A percentile compares a stretch with the other conserved stretches of the same genome.
Conservation (phyloP, 2,113 vertebrate species). For the Arothron firmamentum region DNA sequence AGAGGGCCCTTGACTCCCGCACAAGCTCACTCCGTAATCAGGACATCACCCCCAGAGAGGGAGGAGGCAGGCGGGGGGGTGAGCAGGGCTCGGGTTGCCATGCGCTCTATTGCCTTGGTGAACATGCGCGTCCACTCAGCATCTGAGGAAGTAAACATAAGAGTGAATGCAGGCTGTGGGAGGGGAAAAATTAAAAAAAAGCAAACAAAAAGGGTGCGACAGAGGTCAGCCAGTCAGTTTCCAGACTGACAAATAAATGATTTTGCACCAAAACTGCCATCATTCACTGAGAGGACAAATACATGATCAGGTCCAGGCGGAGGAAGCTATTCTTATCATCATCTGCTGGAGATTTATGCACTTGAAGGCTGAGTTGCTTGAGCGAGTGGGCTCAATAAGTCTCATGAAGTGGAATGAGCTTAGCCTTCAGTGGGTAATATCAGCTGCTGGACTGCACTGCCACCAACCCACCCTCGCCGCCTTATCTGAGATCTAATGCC, state of each 20-base stretch:
- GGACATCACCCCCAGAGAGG: conserved; percentile 70
- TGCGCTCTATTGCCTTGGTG: conserved; percentile 60
- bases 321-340: conserved; percentile 60
- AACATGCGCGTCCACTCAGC: conserved; percentile 31
- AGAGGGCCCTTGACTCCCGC: conserved; percentile 61
- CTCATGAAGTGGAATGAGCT: conserved; percentile 69
- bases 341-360: conserved; percentile 61
- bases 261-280: conserved; percentile 29
- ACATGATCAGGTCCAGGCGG: conserved; percentile 54
- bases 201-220: too few relatives aligned
- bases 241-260: conserved; percentile 46
- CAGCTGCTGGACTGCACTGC: conserved; percentile 28
- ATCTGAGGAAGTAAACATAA: conserved; percentile 42
- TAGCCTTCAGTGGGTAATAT: conserved; percentile 60
- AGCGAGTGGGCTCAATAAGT: conserved; percentile 61
- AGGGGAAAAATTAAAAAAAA: neutral
- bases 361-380: conserved; percentile 67
- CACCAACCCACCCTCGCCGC: conserved; percentile 28
- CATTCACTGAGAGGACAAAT: conserved; percentile 53
- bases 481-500: conserved; percentile 47
- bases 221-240: conserved; percentile 14
- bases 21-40: conserved; percentile 72
- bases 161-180: conserved; percentile 14
- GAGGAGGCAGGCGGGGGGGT: conserved; percentile 34
- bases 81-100: conserved; percentile 47